Evolutionary conservation across 2,113 vertebrate species (phyloP), one percentile per base, ranked within the genome.

Genomic region (Aythya baeri): DNA sequence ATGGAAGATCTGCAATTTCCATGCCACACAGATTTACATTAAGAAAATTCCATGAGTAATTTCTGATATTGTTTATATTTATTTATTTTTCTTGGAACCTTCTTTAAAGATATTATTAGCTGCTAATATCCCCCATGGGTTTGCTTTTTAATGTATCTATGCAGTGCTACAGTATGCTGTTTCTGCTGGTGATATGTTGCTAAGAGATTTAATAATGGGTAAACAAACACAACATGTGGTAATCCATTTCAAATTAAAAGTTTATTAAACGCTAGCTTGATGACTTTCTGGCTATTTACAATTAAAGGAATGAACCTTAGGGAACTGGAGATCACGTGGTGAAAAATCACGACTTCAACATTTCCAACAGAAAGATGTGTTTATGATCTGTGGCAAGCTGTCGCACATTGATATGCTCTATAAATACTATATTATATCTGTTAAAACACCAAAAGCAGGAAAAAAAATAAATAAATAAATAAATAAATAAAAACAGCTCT

Each of bases 201-300:
- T 98, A 96, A 97, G 98, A 98, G 97, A 98, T 98, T 98, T 98
- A 98, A 98, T 98, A 98, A 98, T 97, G 97, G 95, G 97, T 98
- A 98, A 98, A 98, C 98, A 98, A 98, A 98, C 98, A 98, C 98
- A 98, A 98, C 97, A 98, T 98, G 98, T 98, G 98, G 97, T 98
- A 98, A 98, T 98, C 97, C 98, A 97, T 98, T 98, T 98, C 97
- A 98, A 98, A 98, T 98, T 98, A 98, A 98, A 98, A 98, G 97
- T 98, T 98, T 98, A 98, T 98, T 98, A 98, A 98, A 98, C 32
- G 94, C 96, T 97, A 96, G 94, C 97, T 98, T 98, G 98, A 98
- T 98, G 97, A 97, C 96, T 98, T 98, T 98, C 97, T 98, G 97
- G 96, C 96, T 98, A 98, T 98, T 98, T 98, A 98, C 97, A 98